Conservation (phyloP, 2,888 invertebrate genomes). For the Ecliptopera silaceata region DNA sequence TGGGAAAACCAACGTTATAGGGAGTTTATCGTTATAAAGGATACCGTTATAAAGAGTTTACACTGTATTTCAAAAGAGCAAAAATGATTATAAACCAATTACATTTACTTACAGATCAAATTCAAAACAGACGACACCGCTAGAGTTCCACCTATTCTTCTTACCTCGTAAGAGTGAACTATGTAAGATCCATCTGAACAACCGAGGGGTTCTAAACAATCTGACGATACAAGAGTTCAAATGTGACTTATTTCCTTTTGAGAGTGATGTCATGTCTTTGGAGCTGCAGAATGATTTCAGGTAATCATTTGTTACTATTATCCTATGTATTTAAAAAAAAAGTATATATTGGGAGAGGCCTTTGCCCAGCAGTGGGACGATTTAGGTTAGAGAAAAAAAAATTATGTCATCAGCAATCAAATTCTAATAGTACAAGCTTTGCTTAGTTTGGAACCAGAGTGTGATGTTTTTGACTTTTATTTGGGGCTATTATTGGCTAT, state of each 20-base stretch:
- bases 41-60: too few relatives aligned
- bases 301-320: conserved; percentile 59
- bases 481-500: too few relatives aligned
- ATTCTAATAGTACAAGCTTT: too few relatives aligned
- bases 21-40: too few relatives aligned
- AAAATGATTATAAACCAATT: background rate
- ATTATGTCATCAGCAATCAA: too few relatives aligned
- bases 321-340: background rate
- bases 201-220: conserved; percentile 90
- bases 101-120: conserved; percentile 54
- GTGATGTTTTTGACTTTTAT: too few relatives aligned
- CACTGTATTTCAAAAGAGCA: too few relatives aligned
- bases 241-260: conserved; percentile 95
- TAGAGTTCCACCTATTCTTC: conserved; percentile 94
- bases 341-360: too few relatives aligned
- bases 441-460: too few relatives aligned
- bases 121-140: conserved; percentile 63
- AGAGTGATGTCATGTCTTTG: conserved; percentile 96
- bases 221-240: conserved; percentile 92
- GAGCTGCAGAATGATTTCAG: conserved; percentile 91
- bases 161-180: conserved; percentile 93
- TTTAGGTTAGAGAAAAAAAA: too few relatives aligned
- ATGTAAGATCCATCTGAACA: conserved; percentile 93
- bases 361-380: too few relatives aligned
- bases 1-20: too few relatives aligned